Percentiles rank a stretch among this genome's conserved stretches.
These are phyloP conservation scores for Aurelia aurita DNA, from an alignment of 30 jellyfish, hydroid and myxozoan genomes.

Conservation along the genomic window DNA sequence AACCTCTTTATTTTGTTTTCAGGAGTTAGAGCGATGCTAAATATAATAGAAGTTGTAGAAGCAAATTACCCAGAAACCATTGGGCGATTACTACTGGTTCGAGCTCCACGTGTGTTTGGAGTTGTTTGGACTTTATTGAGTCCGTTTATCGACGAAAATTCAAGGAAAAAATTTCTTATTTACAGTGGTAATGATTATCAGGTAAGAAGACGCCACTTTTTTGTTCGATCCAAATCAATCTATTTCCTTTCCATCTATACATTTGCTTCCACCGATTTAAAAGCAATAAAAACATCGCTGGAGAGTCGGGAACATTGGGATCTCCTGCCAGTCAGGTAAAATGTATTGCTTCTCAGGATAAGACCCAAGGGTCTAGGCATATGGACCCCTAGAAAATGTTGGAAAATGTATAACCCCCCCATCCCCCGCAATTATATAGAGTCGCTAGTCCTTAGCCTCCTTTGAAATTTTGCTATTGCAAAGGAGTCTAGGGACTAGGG, in stretches of 20 bases:
- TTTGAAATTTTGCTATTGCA: too few relatives aligned
- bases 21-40: constrained; percentile 95
- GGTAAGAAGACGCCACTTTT: constrained; percentile 27
- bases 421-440: too few relatives aligned
- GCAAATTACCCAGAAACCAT: constrained; percentile 99
- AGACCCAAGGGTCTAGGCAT: too few relatives aligned
- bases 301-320: too few relatives aligned
- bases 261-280: background rate
- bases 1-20: background rate
- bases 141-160: constrained; percentile 96
- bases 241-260: background rate
- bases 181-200: constrained; percentile 99
- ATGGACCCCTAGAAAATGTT: too few relatives aligned
- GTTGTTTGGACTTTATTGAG: constrained; percentile 96
- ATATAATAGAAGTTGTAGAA: constrained; percentile 97
- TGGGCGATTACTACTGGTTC: constrained; percentile 88
- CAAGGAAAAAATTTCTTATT: constrained; percentile 91
- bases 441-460: too few relatives aligned
- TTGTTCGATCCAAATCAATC: background rate
- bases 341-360: too few relatives aligned
- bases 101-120: constrained; percentile 99
- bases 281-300: too few relatives aligned
- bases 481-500: too few relatives aligned
- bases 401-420: too few relatives aligned
- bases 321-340: too few relatives aligned